Base-by-base conservation (phyloP, 2,797 vertebrate species). In the Poliocrania exsul region DNA sequence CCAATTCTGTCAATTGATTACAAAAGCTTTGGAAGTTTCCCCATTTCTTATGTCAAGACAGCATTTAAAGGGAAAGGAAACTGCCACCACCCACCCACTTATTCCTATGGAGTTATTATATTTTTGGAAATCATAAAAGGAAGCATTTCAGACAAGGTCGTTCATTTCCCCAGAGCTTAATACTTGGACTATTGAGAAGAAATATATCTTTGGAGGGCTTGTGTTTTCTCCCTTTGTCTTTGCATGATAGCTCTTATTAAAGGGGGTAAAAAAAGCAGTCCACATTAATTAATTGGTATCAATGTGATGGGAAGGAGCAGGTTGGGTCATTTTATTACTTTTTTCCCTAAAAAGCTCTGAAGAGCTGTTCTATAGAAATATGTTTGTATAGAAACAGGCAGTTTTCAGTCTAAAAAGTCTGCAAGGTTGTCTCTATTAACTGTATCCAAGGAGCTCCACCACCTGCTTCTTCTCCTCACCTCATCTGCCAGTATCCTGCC, bases 401-500 rank as follows among this genome's bases (percentile, higher is more conserved):
- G 23, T 10, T 85, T 77, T 90, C 13, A 7, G 3, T 42, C 42
- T 61, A 50, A 60, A 75, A 62, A 64, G 25, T 26, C 35, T 69
- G 35, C 35, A 26, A 37, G 40, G 29, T 29, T 84, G 56, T n/a
- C 15, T 70, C 31, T 50, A 4, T 57, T 56, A 92, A 17, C 11
- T 21, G 18, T 40, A 71, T 26, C n/a, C 31, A 13, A 67, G 70
- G 16, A 72, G 15, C 37, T 96, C 40, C 51, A 31, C 26, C 50
- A 60, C 71, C 37, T 89, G 7, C 49, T 88, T 25, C 57, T 81
- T 57, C 60, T 82, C 47, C 42, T 94, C 57, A 57, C 20, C 47
- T 90, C 81, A 49, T 85, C 66, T 87, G 78, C 38, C 82, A 83
- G 38, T 33, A 58, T 72, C 61, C 42, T 93, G 89, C 89, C 64